A percentile compares a stretch with the other conserved stretches of the same genome.
These are phyloP conservation scores for Gnatocerus cornutus DNA, from an alignment of 2,888 invertebrate species.

Conservation along the genomic window DNA sequence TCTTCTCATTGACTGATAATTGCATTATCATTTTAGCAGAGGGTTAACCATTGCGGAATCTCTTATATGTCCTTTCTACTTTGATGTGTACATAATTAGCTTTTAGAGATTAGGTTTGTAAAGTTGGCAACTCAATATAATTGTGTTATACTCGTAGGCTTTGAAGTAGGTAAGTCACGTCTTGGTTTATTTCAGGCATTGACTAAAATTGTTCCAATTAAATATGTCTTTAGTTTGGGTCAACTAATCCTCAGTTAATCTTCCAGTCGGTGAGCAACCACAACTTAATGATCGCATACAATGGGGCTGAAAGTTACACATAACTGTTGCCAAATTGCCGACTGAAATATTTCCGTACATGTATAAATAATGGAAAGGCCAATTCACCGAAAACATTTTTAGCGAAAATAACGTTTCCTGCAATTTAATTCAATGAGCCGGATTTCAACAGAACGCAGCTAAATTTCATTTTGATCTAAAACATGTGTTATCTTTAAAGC, in stretches of 20 bases:
- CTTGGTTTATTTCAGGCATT: slow-evolving; percentile 15
- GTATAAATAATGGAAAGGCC: background rate
- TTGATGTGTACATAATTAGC: slow-evolving; percentile 43
- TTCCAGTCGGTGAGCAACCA: background rate
- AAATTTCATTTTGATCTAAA: slow-evolving; percentile 40
- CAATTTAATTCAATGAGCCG: slow-evolving; percentile 32
- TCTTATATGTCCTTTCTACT: slow-evolving; percentile 37
- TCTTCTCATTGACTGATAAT: slow-evolving; percentile 27
- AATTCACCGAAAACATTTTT: slow-evolving; percentile 18
- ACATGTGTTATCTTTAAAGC: slow-evolving; percentile 39
- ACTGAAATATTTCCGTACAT: no score
- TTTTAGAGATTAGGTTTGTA: slow-evolving; percentile 42
- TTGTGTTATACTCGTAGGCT: slow-evolving; percentile 33
- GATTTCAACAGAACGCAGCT: slow-evolving; percentile 1
- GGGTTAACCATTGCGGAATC: slow-evolving; percentile 42
- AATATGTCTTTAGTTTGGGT: slow-evolving; percentile 12
- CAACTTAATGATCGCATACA: background rate
- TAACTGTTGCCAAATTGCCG: no score
- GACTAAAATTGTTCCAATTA: slow-evolving; percentile 21
- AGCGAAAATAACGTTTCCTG: slow-evolving; percentile 22
- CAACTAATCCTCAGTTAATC: background rate
- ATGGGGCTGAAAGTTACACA: no score
- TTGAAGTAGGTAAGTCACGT: slow-evolving; percentile 35
- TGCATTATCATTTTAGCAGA: slow-evolving; percentile 15
- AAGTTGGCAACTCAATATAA: slow-evolving; percentile 35